These are phyloP conservation scores for Drosophila prolongata DNA, from an alignment of 2,888 invertebrate genomes.

Conservation along the genomic window DNA sequence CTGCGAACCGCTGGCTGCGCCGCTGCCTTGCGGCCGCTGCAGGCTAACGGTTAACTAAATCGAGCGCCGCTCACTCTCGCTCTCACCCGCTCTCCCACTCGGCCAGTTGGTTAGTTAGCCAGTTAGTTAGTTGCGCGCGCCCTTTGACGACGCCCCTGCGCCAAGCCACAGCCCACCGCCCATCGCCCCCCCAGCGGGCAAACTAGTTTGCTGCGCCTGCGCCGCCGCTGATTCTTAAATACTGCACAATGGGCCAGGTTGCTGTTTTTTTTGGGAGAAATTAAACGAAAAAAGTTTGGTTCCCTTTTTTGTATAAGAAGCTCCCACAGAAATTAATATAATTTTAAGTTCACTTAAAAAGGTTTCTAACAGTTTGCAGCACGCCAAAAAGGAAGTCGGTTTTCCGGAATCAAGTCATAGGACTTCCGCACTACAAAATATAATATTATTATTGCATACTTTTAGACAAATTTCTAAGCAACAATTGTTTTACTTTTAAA, in stretches of 20 bases:
- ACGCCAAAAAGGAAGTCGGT: too few species aligned
- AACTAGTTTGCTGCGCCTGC: constrained; percentile 35
- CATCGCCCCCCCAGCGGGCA: not conserved
- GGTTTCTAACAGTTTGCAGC: too few species aligned
- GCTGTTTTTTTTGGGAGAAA: too few species aligned
- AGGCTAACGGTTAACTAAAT: constrained; percentile 16
- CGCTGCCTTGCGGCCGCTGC: constrained; percentile 5
- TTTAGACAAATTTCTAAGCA: too few species aligned
- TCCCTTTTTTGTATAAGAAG: too few species aligned
- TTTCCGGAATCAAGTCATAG: too few species aligned
- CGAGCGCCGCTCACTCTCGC: not conserved
- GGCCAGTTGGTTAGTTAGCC: not conserved
- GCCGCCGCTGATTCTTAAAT: constrained; percentile 1
- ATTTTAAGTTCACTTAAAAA: too few species aligned
- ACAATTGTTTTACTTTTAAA: too few species aligned
- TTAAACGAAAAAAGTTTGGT: too few species aligned
- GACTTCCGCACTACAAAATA: too few species aligned
- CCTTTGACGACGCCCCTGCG: constrained; percentile 25
- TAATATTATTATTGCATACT: too few species aligned
- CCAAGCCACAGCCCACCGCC: not conserved
- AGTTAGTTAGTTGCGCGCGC: constrained; percentile 15
- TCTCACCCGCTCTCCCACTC: not conserved
- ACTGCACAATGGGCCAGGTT: constrained; percentile 10
- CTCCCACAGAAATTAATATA: too few species aligned
- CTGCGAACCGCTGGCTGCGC: constrained; percentile 33